Evolutionary conservation across 1,140 invertebrate genomes (phyloP).

Genomic region (Philotrypesis tridentata): DNA sequence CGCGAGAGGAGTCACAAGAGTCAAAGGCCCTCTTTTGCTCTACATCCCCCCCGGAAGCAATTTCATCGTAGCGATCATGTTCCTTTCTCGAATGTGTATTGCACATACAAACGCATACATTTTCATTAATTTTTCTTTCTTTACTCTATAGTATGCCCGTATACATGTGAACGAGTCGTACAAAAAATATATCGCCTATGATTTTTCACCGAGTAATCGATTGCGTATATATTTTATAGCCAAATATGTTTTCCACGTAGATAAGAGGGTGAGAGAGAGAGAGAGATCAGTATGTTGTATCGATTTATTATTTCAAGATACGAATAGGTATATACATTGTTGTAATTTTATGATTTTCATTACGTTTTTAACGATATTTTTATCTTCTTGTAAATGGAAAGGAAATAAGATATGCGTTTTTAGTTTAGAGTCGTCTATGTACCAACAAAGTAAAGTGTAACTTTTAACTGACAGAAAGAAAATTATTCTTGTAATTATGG

Average conservation of each 20-base stretch:
- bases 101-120: background rate
- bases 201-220: background rate
- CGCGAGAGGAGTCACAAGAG: constrained; percentile 44
- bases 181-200: background rate
- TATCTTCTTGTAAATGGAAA: constrained; percentile 5
- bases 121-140: constrained; percentile 23
- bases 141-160: background rate
- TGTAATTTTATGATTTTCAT: constrained; percentile 18
- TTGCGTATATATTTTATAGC: background rate
- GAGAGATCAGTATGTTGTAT: constrained; percentile 7
- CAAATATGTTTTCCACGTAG: constrained; percentile 1
- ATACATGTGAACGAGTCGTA: background rate
- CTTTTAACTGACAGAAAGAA: constrained; percentile 47
- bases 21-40: constrained; percentile 30
- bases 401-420: constrained; percentile 10
- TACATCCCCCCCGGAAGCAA: constrained; percentile 39
- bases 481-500: constrained; percentile 56
- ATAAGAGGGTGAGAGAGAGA: too few relatives aligned
- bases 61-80: constrained; percentile 53
- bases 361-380: background rate
- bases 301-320: constrained; percentile 22
- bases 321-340: background rate
- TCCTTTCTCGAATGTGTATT: constrained; percentile 50
- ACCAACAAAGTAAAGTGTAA: constrained; percentile 43
- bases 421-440: constrained; percentile 42